phyloP scores from a whole-genome alignment of 2,113 vertebrate genomes.

The Garra rufa region DNA sequence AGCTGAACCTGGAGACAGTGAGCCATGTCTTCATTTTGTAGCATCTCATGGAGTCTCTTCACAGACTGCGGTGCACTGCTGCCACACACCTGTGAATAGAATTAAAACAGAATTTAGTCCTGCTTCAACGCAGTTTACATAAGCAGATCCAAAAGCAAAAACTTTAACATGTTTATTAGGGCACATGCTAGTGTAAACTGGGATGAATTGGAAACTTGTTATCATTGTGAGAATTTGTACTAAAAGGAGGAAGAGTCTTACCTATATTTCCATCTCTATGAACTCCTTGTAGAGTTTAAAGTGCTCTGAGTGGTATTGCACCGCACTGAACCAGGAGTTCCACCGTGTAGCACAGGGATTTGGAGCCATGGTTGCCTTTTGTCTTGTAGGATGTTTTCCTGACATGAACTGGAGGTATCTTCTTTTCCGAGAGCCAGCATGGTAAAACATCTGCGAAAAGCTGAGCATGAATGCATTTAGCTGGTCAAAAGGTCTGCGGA shows the following conservation, averaged over 20 bases:
- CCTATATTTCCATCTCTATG: slow-evolving; percentile 45
- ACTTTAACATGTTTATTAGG: no score
- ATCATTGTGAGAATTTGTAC: no score
- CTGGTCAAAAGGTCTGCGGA: slow-evolving; percentile 50
- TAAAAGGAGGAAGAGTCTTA: neutral
- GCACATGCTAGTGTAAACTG: no score
- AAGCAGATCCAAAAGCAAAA: no score
- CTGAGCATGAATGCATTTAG: slow-evolving; percentile 47
- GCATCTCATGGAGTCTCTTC: slow-evolving; percentile 51
- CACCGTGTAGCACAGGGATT: slow-evolving; percentile 40
- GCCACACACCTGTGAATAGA: no score
- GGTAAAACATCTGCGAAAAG: slow-evolving; percentile 49
- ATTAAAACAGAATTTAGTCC: no score
- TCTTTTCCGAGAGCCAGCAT: slow-evolving; percentile 38
- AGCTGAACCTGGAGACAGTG: no score
- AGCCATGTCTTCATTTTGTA: no score
- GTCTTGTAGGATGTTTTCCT: slow-evolving; percentile 13
- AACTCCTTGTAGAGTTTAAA: slow-evolving; percentile 46
- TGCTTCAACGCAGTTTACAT: no score
- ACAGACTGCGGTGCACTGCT: no score
- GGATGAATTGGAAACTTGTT: no score
- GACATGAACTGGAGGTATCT: slow-evolving; percentile 41
- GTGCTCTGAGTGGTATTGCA: slow-evolving; percentile 21
- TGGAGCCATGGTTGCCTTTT: slow-evolving; percentile 36
- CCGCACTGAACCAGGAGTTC: slow-evolving; percentile 45